Base-by-base conservation (phyloP, 2,113 vertebrate species). In the Corythornis cristatus region DNA sequence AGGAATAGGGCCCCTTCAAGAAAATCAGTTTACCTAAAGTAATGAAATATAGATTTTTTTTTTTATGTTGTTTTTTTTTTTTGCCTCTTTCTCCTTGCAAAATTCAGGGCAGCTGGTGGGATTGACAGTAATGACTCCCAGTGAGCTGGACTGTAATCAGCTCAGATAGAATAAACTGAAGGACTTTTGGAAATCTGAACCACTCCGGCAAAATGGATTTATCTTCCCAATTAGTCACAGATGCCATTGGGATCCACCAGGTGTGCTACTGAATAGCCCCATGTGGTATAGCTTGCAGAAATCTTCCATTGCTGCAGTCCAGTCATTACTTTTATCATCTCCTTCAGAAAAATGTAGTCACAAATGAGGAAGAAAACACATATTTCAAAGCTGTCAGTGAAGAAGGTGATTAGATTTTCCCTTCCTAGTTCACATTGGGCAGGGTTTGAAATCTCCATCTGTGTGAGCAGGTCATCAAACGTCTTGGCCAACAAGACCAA, bases 71-170 rank as follows among this genome's bases (percentile, higher is more conserved):
- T 90, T 93, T 88, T 93, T 23, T 73, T 86, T 93, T 23, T 73
- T 93, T 93, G 76, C 37, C 89, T 75, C 74, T 90, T 93, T 86
- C 67, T 91, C 77, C 73, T 92, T 88, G 79, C 76, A 86, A 91
- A 95, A 96, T 95, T 88, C 90, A 93, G 88, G 80, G 90, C 94
- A 97, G 93, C 90, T 94, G 94, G 92, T 96, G 87, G 91, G 87
- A 93, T 96, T 93, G 93, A 95, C 89, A 92, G 86, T 96, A 96
- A 96, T 95, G 93, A 93, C 91, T 96, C 95, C 95, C 94, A 95
- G 91, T 78, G 95, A 96, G 93, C 88, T 97, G 95, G 93, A 95
- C 89, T 97, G 66, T 92, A 95, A 95, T 95, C 93, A 95, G 91
- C 90, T 96, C 93, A 94, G 89, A 90, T 95, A 91, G 95, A 97